Base-by-base conservation (phyloP, 2,888 invertebrate species). In the Muschampia staudingeri region DNA sequence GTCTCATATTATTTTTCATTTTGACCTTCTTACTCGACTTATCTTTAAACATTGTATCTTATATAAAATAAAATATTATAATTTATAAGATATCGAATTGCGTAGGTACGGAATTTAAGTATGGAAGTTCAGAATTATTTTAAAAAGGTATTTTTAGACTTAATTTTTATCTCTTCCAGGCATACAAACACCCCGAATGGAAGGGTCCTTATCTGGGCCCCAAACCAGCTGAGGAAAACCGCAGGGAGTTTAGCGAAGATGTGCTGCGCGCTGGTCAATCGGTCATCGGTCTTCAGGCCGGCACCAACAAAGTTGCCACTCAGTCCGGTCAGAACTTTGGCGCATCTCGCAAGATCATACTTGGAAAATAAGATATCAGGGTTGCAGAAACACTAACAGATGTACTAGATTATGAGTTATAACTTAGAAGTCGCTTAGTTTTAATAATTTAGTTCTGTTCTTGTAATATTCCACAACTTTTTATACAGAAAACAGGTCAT, bases 261-360 rank as follows among this genome's bases (percentile, higher is more conserved):
- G 98, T 98, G 86, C 96, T 99, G 77, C 97, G 98, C 52, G 99
- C 99, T 37, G 98, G 99, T 0, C 98, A 99, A 90, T 97, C 98
- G 19, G 98, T 99, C 61, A 99, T 99, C 88, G 98, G 98, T 30
- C 97, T 99, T 6, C 99, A 99, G 94, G 99, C 98, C 73, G 99
- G 99, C 61, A 98, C 98, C 87, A 99, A 99, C 95, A 98, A 98
- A 89, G 98, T 98, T 16, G 99, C 99, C 12, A 98, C 98, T 52
- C 99, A 99, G 92, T 98, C 98, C 2, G 99, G 99, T 9, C 98
- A 98, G 93, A 99, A 95, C 97, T 98, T 99, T 89, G 99, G 99
- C n/a, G 98, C 98, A 40, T 98, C 98, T 70, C 97, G 98, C 89
- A 98, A 98, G 94, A 98, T 98, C 90, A 98, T 98, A 88, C 97